These are phyloP conservation scores for Lateolabrax maculatus DNA, from an alignment of 2,797 vertebrate genomes.

Conservation along the genomic window DNA sequence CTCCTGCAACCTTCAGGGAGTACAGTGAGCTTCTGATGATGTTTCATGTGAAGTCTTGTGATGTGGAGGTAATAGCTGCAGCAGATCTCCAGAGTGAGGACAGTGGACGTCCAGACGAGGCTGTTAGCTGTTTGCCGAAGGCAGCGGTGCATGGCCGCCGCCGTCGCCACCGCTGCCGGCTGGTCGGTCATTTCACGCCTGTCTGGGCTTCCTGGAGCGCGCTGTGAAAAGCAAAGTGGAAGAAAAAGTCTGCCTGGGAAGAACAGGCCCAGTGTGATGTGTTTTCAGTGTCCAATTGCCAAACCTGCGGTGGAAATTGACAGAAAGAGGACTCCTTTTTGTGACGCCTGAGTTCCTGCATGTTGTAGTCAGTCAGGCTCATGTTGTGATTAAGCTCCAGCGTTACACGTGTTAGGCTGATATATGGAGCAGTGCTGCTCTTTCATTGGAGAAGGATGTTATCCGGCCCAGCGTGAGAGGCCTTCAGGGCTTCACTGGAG, in stretches of 20 bases:
- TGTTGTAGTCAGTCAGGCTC: neutral
- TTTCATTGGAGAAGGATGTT: neutral
- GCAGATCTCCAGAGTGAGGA: conserved; percentile 38
- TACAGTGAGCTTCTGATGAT: conserved; percentile 17
- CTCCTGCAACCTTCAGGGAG: neutral
- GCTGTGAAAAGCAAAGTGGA: conserved; percentile 41
- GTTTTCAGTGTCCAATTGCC: conserved; percentile 6
- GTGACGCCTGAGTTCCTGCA: neutral
- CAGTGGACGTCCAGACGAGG: conserved; percentile 22
- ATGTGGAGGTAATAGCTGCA: conserved; percentile 46
- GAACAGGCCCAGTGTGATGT: conserved; percentile 14
- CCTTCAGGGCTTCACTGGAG: too few species aligned
- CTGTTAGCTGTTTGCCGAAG: conserved; percentile 48
- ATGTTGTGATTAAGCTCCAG: conserved; percentile 6
- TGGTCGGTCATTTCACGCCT: conserved; percentile 63
- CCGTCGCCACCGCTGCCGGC: conserved; percentile 15
- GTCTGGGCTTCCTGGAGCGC: conserved; percentile 55
- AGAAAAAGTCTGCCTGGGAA: conserved; percentile 31
- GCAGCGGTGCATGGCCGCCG: conserved; percentile 36
- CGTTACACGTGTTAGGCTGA: neutral
- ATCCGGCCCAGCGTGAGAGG: neutral
- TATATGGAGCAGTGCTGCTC: neutral
- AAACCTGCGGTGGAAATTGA: neutral
- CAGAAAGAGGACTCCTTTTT: neutral
- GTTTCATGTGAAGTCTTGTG: conserved; percentile 37